Base-by-base conservation (phyloP, 2,113 vertebrate species). In the Hassar affinis region DNA sequence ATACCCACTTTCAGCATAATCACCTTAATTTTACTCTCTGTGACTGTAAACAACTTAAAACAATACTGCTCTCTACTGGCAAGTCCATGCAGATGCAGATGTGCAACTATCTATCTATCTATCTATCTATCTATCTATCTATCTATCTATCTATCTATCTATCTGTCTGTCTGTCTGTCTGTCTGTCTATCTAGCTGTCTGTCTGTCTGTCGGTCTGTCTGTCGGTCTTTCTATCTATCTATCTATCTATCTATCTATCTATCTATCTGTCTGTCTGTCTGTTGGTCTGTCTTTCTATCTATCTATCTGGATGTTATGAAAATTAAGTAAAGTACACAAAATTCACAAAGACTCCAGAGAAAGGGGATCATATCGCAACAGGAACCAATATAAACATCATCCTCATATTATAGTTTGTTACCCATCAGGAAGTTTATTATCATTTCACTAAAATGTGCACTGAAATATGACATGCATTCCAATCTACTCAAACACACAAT, bases 61-160 rank as follows among this genome's bases (percentile, higher is more conserved):
- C 62, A 62, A 74, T 78, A 85, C 84, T 78, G 84, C 64, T 64
- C 81, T 81, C 86, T 87, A 80, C 69, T 78, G 86, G 78, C 22
- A 51, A 8, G 54, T 64, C 62, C 8, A n/a, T 33, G 62, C 27
- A 57, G 49, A 35, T 80, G 51, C n/a, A 30, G 18, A 6, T 2
- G 38, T 72, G 1, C 30, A 11, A 42, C 35, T 35, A 33, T 77
- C 30, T 76, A 30, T 76, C 49, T 76, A 33, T 76, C 51, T 76
- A 30, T 76, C 51, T 76, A 33, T 76, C 51, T 76, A 18, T 76
- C 27, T 76, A 33, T 76, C 74, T 52, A 33, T 56, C 74, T 33
- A 20, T 77, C 74, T 56, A n/a, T 78, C 54, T 35, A n/a, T 78
- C 76, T 57, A 56, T 56, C 52, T 78, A 56, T 78, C 75, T 38